Conservation (phyloP, 92 coral and sea anemone species). For the Umimayanthus kanabou region DNA sequence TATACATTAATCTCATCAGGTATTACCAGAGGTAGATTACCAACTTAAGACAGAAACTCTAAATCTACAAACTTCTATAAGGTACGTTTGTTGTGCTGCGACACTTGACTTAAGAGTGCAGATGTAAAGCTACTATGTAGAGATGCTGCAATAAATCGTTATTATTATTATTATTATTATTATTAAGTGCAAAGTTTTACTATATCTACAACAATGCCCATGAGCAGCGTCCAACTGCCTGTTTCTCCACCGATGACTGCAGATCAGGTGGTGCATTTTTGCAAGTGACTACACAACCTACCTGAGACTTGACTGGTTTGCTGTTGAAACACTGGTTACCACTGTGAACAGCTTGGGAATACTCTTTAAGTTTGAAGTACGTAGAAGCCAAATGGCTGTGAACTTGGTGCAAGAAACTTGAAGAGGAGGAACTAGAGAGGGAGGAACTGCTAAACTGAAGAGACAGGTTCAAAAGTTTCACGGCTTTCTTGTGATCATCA, state of each 20-base stretch:
- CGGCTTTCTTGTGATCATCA: slow-evolving; percentile 55
- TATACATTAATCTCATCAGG: no score
- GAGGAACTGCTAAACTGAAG: slow-evolving; percentile 43
- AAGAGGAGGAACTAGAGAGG: slow-evolving; percentile 27
- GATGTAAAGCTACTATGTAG: no score
- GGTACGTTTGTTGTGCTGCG: no score
- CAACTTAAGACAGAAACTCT: no score
- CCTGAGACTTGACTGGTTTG: slow-evolving; percentile 79
- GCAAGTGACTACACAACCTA: background rate
- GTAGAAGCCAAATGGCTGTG: slow-evolving; percentile 65
- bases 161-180: no score
- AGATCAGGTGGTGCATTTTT: background rate
- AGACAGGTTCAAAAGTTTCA: slow-evolving; percentile 57
- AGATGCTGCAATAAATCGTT: no score
- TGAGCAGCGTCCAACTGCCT: no score
- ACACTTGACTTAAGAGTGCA: no score
- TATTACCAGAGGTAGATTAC: no score
- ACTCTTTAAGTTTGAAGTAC: slow-evolving; percentile 61
- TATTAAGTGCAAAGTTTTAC: no score
- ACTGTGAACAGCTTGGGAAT: slow-evolving; percentile 62
- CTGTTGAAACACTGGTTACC: slow-evolving; percentile 67
- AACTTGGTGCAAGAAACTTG: slow-evolving; percentile 52
- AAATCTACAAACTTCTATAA: no score
- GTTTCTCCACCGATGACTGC: background rate
- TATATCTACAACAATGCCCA: no score